Evolutionary conservation across 1,140 invertebrate genomes (phyloP), one percentile per base, ranked within the genome.

Genomic region (Magallana ariakensis): DNA sequence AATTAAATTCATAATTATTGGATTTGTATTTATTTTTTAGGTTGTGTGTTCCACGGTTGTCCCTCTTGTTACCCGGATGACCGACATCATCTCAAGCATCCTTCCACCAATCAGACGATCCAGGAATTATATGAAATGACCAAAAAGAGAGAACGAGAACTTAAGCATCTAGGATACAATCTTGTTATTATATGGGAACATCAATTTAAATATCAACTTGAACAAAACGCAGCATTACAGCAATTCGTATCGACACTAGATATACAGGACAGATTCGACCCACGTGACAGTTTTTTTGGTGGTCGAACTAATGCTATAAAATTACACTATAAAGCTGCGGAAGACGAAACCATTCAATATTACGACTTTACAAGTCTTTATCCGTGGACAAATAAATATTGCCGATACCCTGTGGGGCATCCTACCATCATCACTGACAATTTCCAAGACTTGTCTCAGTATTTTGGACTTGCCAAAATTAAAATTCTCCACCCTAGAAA

Each of bases 11-110:
- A n/a, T 22, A 4, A 26, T 82, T 46, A 11, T 46, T 11, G 13
- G n/a, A n/a, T n/a, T n/a, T n/a, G n/a, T n/a, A n/a, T n/a, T n/a
- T 82, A 15, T 15, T 46, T 80, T 15, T 11, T 9, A 84, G 86
- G 86, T 54, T 87, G 86, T 85, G 56, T 87, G 54, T 87, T 60
- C 33, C 60, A 88, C 26, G 87, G 87, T 16, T 88, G 87, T 83
- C 56, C 6, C 7, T 13, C 33, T 1, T 88, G 87, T 58, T 88
- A 83, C 55, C 87, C 87, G 3, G 6, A 83, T 15, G 62, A 88
- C 58, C 16, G 87, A 13, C 55, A 26, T 53, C 83, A n/a, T 6
- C 54, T 56, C 0, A 86, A 57, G 46, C 84, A 75, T 19, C 87
- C 84, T 3, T 22, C 33, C 8, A 88, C 84, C 9, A 85, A 86